phyloP scores from a whole-genome alignment of 1,140 invertebrate genomes.

The Andrena cerasifolii region DNA sequence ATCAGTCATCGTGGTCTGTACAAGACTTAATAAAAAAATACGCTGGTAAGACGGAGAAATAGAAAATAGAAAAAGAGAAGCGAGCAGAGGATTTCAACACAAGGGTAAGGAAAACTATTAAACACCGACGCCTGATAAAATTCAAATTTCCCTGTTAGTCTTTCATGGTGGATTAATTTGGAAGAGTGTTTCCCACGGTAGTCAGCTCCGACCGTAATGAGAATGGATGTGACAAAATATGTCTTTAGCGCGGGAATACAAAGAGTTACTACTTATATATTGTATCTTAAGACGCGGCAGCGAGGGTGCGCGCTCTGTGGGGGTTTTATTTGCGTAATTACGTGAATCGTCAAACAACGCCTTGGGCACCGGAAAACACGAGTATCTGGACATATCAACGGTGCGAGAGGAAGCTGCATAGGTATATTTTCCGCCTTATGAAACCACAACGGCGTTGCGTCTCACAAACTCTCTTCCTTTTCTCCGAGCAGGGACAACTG shows the following conservation, averaged over 20 bases:
- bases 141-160: no score
- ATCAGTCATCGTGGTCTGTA: no score
- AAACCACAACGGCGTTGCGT: not conserved
- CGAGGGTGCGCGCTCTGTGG: not conserved
- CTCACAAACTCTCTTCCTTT: not conserved
- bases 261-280: not conserved
- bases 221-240: not conserved
- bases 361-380: not conserved
- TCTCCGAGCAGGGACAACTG: not conserved
- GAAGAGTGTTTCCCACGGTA: no score
- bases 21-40: no score
- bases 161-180: no score
- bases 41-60: no score
- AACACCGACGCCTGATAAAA: no score
- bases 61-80: no score
- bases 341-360: constrained; percentile 10
- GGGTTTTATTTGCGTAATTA: not conserved
- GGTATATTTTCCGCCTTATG: not conserved
- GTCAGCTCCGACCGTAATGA: not conserved
- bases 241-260: not conserved
- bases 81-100: no score
- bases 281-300: not conserved
- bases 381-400: not conserved
- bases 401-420: not conserved
- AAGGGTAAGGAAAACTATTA: no score